Percentiles rank a stretch among this genome's conserved stretches.
Evolutionary conservation across 1,140 invertebrate genomes (phyloP).

Genomic region (Anoplolepis gracilipes): DNA sequence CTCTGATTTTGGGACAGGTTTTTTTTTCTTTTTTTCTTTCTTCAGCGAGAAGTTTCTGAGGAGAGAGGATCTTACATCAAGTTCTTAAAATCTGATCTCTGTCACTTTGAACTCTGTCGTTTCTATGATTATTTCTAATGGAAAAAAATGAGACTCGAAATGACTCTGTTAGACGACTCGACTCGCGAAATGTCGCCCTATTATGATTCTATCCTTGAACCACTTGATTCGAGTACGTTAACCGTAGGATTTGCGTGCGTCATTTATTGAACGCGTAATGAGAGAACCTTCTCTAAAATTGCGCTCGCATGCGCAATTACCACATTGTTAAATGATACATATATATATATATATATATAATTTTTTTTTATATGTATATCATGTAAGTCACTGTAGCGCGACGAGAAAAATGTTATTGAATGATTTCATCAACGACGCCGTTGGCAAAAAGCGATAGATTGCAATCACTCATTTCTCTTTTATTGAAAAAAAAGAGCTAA

Average conservation of each 20-base stretch:
- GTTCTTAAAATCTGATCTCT: too few relatives aligned
- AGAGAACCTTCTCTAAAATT: conserved; percentile 46
- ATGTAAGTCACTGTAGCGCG: conserved; percentile 40
- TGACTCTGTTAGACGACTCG: not conserved
- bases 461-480: not conserved
- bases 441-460: conserved; percentile 8
- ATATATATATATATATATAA: too few relatives aligned
- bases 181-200: not conserved
- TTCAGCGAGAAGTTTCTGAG: not conserved
- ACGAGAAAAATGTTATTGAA: conserved; percentile 56
- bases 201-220: conserved; percentile 48
- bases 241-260: conserved; percentile 40
- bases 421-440: conserved; percentile 31
- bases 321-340: conserved; percentile 13
- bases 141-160: too few relatives aligned
- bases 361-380: too few relatives aligned
- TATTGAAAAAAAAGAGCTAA: too few relatives aligned
- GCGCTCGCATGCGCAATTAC: conserved; percentile 53
- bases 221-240: conserved; percentile 43
- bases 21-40: too few relatives aligned
- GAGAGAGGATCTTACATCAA: too few relatives aligned
- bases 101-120: too few relatives aligned
- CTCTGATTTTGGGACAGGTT: not conserved
- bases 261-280: conserved; percentile 32
- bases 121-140: too few relatives aligned